Evolutionary conservation across 2,113 vertebrate genomes (phyloP), one percentile per base, ranked within the genome.

Genomic region (Ploceus nigricollis): DNA sequence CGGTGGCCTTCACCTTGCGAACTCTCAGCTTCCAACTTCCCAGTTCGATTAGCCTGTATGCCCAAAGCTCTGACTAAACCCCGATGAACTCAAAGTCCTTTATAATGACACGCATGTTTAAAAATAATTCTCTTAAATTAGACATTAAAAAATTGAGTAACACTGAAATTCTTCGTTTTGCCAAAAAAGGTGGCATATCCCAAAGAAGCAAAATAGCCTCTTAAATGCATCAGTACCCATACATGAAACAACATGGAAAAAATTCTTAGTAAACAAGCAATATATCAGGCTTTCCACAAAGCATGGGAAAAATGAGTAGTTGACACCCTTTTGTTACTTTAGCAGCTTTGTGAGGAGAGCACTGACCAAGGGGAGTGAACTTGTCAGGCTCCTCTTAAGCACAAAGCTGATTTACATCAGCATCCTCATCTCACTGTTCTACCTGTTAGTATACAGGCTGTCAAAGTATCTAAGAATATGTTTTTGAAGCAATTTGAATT

Each of bases 41-140:
- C 13, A 56, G 44, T 37, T 71, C 54, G 30, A 71, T 48, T 31
- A 75, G 19, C 15, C 20, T 30, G 24, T 15, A 44, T 33, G 16
- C 54, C 70, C 28, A 89, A 82, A 82, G 35, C 35, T 81, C 30
- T 5, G 3, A 18, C 28, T 50, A n/a, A 63, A 75, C 56, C 3
- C 3, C 44, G 86, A 31, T 13, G 7, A 82, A 87, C 45, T 81
- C 17, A 4, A 90, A 79, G 53, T 50, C 30, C 21, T 82, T 44
- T 42, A 21, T 15, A 76, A 86, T 1, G 3, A 45, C 44, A 58
- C 0, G 0, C 15, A 45, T 1, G 9, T 69, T 83, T 91, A 64
- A 83, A 93, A 91, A 76, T 33, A 87, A 76, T 42, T 47, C 3
- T 79, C 57, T 86, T 80, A 79, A 82, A 82, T 63, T 70, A 89